Percentiles rank a stretch among this genome's conserved stretches.
phyloP scores from a whole-genome alignment of 2,888 invertebrate species.

The Agrotis clavis region DNA sequence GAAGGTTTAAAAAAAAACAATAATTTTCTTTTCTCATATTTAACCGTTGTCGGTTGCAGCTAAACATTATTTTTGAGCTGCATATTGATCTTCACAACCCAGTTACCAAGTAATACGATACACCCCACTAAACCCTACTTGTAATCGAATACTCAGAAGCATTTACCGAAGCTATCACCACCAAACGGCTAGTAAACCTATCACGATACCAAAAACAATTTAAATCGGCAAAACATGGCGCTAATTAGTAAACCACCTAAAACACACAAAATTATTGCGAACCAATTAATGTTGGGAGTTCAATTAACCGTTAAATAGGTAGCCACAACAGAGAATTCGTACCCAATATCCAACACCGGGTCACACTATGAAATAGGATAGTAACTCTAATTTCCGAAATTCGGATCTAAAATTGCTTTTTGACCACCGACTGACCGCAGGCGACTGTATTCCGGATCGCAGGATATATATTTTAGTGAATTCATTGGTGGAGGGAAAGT shows the following conservation, averaged over 20 bases:
- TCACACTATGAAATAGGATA: constrained; percentile 53
- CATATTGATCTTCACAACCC: too few species aligned
- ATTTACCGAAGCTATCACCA: background rate
- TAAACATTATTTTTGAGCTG: too few species aligned
- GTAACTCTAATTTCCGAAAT: constrained; percentile 73
- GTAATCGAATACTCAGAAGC: background rate
- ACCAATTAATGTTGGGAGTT: constrained; percentile 68
- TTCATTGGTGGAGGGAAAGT: constrained; percentile 11
- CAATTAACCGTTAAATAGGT: constrained; percentile 81
- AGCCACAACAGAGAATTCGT: constrained; percentile 71
- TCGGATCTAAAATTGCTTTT: constrained; percentile 54
- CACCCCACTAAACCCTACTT: background rate
- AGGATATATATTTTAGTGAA: constrained; percentile 24
- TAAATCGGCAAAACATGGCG: constrained; percentile 46
- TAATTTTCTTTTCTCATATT: too few species aligned
- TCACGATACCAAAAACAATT: constrained; percentile 43
- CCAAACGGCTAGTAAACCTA: constrained; percentile 10
- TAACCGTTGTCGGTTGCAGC: too few species aligned
- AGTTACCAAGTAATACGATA: too few species aligned
- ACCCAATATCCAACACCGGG: constrained; percentile 66
- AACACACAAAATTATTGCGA: constrained; percentile 61
- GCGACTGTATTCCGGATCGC: constrained; percentile 22
- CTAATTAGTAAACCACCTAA: constrained; percentile 58
- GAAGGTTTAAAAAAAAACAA: too few species aligned
- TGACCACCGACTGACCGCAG: constrained; percentile 49